Conservation (phyloP, 2,888 invertebrate genomes). For the Alitta virens region DNA sequence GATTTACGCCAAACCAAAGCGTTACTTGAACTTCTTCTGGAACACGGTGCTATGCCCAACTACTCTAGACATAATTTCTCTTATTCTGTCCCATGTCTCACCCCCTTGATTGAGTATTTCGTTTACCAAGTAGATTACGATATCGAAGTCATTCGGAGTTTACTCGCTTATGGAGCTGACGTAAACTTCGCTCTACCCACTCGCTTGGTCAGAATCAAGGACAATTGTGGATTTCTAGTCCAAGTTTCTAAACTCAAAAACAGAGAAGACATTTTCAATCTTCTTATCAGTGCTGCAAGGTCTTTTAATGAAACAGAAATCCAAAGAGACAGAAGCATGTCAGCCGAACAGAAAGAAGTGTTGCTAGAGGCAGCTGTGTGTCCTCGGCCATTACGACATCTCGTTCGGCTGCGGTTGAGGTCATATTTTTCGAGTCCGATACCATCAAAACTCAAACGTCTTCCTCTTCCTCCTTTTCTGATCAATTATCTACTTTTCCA, state of each 20-base stretch:
- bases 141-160: conserved; percentile 66
- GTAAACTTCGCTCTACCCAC: conserved; percentile 56
- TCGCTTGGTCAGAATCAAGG: conserved; percentile 53
- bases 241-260: conserved; percentile 19
- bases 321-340: not conserved
- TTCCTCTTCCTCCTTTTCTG: not conserved
- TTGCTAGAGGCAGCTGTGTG: not conserved
- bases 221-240: conserved; percentile 21
- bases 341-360: not conserved
- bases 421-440: not conserved
- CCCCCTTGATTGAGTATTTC: conserved; percentile 80
- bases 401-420: not conserved
- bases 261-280: conserved; percentile 18
- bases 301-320: not conserved
- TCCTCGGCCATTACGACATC: not conserved
- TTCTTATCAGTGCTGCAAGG: conserved; percentile 18
- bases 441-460: not conserved
- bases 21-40: conserved; percentile 42
- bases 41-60: conserved; percentile 47
- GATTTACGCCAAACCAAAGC: conserved; percentile 39
- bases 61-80: conserved; percentile 60
- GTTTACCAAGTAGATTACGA: conserved; percentile 69
- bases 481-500: not conserved
- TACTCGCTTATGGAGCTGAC: conserved; percentile 73
- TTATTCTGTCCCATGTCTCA: conserved; percentile 65